Percentiles rank a stretch among this genome's conserved stretches.
Conservation (phyloP, 2,797 vertebrate genomes). For the Falco peregrinus region DNA sequence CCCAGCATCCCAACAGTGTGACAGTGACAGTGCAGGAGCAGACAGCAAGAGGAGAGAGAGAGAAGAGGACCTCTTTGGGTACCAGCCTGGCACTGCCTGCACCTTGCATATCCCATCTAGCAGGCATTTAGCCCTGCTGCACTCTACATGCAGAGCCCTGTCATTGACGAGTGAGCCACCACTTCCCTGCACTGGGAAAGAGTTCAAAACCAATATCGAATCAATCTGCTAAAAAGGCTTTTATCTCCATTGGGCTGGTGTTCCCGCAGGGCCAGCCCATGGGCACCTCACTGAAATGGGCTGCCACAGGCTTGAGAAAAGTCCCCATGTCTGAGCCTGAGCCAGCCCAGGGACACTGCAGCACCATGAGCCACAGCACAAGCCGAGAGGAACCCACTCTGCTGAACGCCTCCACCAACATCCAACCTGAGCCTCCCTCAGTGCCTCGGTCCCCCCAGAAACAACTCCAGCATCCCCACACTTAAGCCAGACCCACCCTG, state of each 20-base stretch:
- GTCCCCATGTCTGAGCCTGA: fast-evolving
- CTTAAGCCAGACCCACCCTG: background rate
- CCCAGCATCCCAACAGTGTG: background rate
- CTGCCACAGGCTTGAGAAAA: slow-evolving; percentile 60
- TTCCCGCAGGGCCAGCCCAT: slow-evolving; percentile 54
- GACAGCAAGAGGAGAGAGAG: background rate
- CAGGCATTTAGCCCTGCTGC: background rate
- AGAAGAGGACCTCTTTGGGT: background rate
- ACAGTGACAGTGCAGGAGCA: background rate
- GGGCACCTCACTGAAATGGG: slow-evolving; percentile 73
- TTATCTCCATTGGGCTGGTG: slow-evolving; percentile 79
- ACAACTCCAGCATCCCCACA: background rate
- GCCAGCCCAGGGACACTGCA: background rate
- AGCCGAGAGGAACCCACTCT: fast-evolving
- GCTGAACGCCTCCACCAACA: background rate
- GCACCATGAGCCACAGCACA: fast-evolving
- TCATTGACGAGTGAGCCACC: slow-evolving; percentile 62
- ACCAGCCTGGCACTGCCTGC: background rate
- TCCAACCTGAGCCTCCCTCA: background rate
- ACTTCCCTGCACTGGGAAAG: slow-evolving; percentile 74
- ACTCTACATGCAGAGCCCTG: background rate
- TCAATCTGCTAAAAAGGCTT: slow-evolving; percentile 87
- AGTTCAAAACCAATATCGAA: slow-evolving; percentile 75
- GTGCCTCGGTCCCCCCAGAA: background rate
- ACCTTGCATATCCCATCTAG: fast-evolving